Evolutionary conservation across 2,797 vertebrate genomes (phyloP), one percentile per base, ranked within the genome.

Genomic region (Craterocephalus amniculus): DNA sequence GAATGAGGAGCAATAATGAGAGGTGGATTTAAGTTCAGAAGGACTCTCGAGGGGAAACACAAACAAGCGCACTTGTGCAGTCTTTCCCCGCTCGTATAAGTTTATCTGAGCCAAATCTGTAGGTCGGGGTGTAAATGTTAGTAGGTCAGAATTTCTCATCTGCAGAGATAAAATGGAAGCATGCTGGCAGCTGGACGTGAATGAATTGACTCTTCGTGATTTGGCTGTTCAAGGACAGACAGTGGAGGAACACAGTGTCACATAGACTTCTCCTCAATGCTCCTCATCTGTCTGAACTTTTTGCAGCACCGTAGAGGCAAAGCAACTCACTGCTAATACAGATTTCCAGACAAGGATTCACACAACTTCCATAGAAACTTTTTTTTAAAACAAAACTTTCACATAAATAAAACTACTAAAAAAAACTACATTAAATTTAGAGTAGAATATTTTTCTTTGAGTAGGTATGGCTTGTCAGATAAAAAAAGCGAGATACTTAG

Each of bases 121-220:
- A 11, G n/a, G 16, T 54, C 61, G 43, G 52, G 6, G 52, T 5
- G 26, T 58, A 69, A 71, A 62, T 52, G 43, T 63, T 35, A 0
- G 20, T 62, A 76, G 69, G 62, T 86, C 72, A 70, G 77, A 83
- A 58, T 74, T 89, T 86, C 81, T 76, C 64, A 64, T 79, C 67
- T 65, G 73, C 29, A 36, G 72, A 3, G 11, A 79, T 48, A 38
- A 76, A 70, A 75, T 63, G 69, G 65, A 67, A 69, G 14, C 0
- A 32, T 45, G 61, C 51, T 51, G 72, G 73, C 72, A 81, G 78
- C 74, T 63, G 73, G 74, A 90, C 71, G 72, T 78, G 84, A 88
- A 89, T 76, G 74, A 86, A 82, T 67, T 45, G 83, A 78, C 43
- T 82, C 82, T 74, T 76, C 79, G 82, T 81, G 74, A 83, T 63